These are phyloP conservation scores for Ptycholaimellus sp. DNA, from an alignment of 2,888 invertebrate genomes.

Conservation along the genomic window DNA sequence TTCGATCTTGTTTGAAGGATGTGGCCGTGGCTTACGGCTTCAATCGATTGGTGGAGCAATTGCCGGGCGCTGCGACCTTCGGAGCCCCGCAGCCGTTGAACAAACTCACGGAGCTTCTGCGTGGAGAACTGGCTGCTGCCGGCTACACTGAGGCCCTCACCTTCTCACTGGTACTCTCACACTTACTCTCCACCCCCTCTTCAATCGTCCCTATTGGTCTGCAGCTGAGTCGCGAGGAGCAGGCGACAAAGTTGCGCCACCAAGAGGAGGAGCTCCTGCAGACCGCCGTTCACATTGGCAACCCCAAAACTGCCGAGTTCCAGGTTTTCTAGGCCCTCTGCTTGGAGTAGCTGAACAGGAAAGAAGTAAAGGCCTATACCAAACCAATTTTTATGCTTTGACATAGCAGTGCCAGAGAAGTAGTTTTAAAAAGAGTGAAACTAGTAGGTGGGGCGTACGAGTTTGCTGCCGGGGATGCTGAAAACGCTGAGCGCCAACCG, in stretches of 20 bases:
- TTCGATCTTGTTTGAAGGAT: too few species aligned
- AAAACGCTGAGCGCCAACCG: conserved; percentile 79
- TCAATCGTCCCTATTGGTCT: too few species aligned
- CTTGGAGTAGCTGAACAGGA: too few species aligned
- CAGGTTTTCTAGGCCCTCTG: too few species aligned
- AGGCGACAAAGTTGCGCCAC: conserved; percentile 55
- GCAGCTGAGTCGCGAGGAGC: conserved; percentile 71
- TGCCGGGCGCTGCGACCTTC: conserved; percentile 43
- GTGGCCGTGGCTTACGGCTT: conserved; percentile 30
- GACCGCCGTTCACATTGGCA: conserved; percentile 68
- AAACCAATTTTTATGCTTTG: too few species aligned
- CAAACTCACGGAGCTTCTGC: conserved; percentile 66
- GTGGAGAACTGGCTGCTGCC: conserved; percentile 59
- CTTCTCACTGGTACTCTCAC: too few species aligned
- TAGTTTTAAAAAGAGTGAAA: neutral
- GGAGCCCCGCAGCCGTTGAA: too few species aligned
- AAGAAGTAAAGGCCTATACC: too few species aligned
- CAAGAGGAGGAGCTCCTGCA: conserved; percentile 19
- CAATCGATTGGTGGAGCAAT: conserved; percentile 38
- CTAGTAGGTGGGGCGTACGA: conserved; percentile 46
- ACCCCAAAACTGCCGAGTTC: conserved; percentile 91
- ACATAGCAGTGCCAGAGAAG: too few species aligned
- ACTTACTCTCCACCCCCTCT: too few species aligned
- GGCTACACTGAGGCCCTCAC: conserved; percentile 89
- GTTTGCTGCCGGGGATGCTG: conserved; percentile 63